Evolutionary conservation across 2,888 invertebrate species (phyloP).

Genomic region (Ferrisia virgata): DNA sequence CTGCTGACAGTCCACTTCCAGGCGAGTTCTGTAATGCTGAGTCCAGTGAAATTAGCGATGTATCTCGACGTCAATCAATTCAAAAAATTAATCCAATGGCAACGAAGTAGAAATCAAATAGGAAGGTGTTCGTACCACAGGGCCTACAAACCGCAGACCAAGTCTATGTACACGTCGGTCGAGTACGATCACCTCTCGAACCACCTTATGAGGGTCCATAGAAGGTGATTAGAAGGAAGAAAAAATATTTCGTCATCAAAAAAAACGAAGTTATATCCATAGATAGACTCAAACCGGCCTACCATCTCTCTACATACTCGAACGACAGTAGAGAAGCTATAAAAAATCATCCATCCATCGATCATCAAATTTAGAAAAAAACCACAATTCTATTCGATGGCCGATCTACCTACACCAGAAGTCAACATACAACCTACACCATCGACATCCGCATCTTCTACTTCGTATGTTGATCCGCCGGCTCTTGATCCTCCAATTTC

Average conservation of each 20-base stretch:
- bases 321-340: too few relatives aligned
- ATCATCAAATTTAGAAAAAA: too few relatives aligned
- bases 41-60: too few relatives aligned
- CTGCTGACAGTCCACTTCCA: too few relatives aligned
- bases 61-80: background rate
- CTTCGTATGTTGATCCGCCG: too few relatives aligned
- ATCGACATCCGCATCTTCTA: too few relatives aligned
- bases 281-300: background rate
- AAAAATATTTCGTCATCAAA: background rate
- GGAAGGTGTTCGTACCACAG: constrained; percentile 16
- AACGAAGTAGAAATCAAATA: background rate
- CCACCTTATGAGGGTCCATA: constrained; percentile 46
- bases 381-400: too few relatives aligned
- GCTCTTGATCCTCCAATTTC: too few relatives aligned
- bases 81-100: background rate
- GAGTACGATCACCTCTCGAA: constrained; percentile 37
- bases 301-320: background rate
- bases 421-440: too few relatives aligned
- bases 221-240: constrained; percentile 1
- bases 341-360: too few relatives aligned
- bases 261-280: background rate
- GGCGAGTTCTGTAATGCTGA: too few relatives aligned
- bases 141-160: constrained; percentile 13
- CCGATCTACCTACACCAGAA: too few relatives aligned
- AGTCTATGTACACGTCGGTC: constrained; percentile 43